phyloP scores from a whole-genome alignment of 2,113 vertebrate species.

The Carassius carassius region DNA sequence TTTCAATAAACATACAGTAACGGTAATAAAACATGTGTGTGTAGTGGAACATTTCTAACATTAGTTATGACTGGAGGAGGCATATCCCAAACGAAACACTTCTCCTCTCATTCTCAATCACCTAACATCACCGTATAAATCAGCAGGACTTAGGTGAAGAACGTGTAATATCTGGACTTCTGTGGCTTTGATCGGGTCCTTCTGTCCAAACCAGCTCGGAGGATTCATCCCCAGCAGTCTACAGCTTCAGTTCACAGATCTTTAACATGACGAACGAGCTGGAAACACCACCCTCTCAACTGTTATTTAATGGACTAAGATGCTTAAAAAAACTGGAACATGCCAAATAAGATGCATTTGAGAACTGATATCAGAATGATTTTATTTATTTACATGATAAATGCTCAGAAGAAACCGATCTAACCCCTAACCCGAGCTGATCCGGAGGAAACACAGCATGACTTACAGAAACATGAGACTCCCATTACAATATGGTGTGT shows the following conservation, averaged over 20 bases:
- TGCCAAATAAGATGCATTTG: neutral
- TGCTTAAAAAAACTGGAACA: neutral
- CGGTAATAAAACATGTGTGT: neutral
- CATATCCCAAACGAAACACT: too few relatives aligned
- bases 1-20: neutral
- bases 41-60: neutral
- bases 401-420: neutral
- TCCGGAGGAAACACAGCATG: neutral
- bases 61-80: too few relatives aligned
- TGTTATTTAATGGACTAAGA: neutral
- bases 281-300: neutral
- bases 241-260: neutral
- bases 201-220: neutral
- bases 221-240: too few relatives aligned
- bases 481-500: neutral
- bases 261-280: too few relatives aligned
- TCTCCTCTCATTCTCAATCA: too few relatives aligned
- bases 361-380: neutral
- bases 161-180: too few relatives aligned
- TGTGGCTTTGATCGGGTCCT: too few relatives aligned
- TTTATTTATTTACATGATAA: neutral
- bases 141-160: too few relatives aligned
- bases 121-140: too few relatives aligned
- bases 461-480: too few relatives aligned
- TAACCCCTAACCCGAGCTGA: too few relatives aligned